Evolutionary conservation across 2,797 vertebrate genomes (phyloP).

Genomic region (Loris lydekkerianus): DNA sequence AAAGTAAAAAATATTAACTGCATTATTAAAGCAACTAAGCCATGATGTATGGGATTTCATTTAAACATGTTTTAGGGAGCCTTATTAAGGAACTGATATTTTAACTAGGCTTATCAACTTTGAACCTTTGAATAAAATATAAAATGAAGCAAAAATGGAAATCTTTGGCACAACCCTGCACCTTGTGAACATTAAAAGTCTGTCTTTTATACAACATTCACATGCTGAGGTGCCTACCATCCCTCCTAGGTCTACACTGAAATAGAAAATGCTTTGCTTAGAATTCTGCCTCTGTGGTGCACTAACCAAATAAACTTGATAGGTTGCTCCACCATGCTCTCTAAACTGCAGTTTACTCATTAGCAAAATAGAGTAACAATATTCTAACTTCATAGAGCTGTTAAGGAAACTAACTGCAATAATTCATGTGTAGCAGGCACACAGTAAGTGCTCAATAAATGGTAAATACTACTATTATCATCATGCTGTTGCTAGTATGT

Average conservation of each 20-base stretch:
- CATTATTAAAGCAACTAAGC: constrained; percentile 1
- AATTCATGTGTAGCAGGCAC: background rate
- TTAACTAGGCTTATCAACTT: constrained; percentile 25
- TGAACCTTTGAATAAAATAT: constrained; percentile 13
- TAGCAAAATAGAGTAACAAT: background rate
- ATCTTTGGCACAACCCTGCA: background rate
- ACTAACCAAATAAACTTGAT: background rate
- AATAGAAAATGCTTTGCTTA: background rate
- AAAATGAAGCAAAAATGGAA: background rate
- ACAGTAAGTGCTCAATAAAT: background rate
- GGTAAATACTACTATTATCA: background rate
- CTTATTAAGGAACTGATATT: constrained; percentile 11
- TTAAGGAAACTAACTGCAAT: background rate
- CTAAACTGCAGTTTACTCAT: background rate
- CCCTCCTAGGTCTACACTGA: background rate
- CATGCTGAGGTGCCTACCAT: background rate
- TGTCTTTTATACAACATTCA: background rate
- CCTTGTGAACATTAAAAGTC: background rate
- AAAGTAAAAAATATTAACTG: constrained; percentile 38
- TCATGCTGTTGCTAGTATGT: background rate
- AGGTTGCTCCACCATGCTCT: background rate
- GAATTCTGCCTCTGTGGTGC: background rate
- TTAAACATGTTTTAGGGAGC: background rate
- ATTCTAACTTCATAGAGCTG: background rate
- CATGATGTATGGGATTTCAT: background rate